phyloP scores from a whole-genome alignment of 2,888 invertebrate genomes.

The Acanthacorydalis orientalis region DNA sequence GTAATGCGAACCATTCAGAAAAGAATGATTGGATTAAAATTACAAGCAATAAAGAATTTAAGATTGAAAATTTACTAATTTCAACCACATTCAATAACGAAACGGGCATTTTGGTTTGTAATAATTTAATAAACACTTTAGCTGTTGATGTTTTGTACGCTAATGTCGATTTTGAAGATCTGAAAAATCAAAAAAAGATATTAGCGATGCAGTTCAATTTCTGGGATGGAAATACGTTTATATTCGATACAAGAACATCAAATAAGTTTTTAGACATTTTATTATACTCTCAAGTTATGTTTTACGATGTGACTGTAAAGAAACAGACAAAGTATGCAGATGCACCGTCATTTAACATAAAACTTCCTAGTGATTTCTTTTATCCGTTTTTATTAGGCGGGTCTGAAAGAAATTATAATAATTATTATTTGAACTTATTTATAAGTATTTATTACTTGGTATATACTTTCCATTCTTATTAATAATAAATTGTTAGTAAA shows the following conservation, averaged over 20 bases:
- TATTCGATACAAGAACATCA: background rate
- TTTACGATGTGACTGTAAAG: conserved; percentile 30
- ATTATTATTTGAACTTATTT: background rate
- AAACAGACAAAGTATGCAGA: conserved; percentile 29
- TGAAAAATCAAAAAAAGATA: conserved; percentile 22
- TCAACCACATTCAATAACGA: conserved; percentile 20
- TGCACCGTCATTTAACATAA: conserved; percentile 35
- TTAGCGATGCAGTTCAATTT: conserved; percentile 16
- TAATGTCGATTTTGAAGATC: conserved; percentile 14
- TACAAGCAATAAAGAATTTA: conserved; percentile 18
- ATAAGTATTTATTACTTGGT: no score
- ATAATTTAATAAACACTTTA: conserved; percentile 21
- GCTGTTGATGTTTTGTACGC: conserved; percentile 7
- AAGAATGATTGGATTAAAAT: conserved; percentile 32
- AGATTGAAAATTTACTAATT: conserved; percentile 9
- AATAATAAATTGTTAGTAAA: no score
- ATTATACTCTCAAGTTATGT: conserved; percentile 18
- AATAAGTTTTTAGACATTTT: conserved; percentile 10
- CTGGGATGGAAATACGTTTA: background rate
- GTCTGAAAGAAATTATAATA: background rate
- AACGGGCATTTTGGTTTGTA: conserved; percentile 18
- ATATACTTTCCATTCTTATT: no score
- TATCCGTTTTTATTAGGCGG: conserved; percentile 31
- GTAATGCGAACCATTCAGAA: conserved; percentile 27
- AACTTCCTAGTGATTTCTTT: conserved; percentile 44